These are phyloP conservation scores for Orgyia antiqua DNA, from an alignment of 2,888 invertebrate genomes.

Conservation along the genomic window DNA sequence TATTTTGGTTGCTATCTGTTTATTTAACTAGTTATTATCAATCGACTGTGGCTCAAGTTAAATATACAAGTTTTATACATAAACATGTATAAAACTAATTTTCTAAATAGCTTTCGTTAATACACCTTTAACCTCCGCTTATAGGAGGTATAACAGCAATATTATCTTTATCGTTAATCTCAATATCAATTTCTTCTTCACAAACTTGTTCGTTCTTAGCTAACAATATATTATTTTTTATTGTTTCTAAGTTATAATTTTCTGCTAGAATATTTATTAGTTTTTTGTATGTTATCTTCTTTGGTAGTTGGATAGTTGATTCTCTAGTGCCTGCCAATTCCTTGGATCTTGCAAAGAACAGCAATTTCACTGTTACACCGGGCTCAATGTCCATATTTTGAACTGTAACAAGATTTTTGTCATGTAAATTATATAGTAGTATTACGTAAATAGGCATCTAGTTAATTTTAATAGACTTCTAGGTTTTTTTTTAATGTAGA, in stretches of 20 bases:
- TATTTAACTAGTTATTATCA: no score
- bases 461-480: no score
- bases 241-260: slow-evolving; percentile 80
- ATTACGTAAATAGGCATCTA: no score
- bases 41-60: no score
- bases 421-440: slow-evolving; percentile 1
- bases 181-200: slow-evolving; percentile 68
- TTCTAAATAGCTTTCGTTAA: no score
- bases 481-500: no score
- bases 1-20: no score
- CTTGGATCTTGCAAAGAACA: slow-evolving; percentile 94
- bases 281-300: slow-evolving; percentile 71
- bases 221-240: slow-evolving; percentile 85
- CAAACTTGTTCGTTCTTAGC: slow-evolving; percentile 92
- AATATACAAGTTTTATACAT: no score
- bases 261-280: slow-evolving; percentile 80
- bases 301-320: slow-evolving; percentile 69
- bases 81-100: no score
- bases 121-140: slow-evolving; percentile 94
- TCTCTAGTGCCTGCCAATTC: slow-evolving; percentile 85
- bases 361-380: slow-evolving; percentile 79
- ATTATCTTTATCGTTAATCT: slow-evolving; percentile 84
- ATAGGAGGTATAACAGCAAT: slow-evolving; percentile 96
- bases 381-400: slow-evolving; percentile 68
- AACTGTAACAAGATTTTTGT: slow-evolving; percentile 40